Evolutionary conservation across 2,113 vertebrate genomes (phyloP).

Genomic region (Amia ocellicauda): DNA sequence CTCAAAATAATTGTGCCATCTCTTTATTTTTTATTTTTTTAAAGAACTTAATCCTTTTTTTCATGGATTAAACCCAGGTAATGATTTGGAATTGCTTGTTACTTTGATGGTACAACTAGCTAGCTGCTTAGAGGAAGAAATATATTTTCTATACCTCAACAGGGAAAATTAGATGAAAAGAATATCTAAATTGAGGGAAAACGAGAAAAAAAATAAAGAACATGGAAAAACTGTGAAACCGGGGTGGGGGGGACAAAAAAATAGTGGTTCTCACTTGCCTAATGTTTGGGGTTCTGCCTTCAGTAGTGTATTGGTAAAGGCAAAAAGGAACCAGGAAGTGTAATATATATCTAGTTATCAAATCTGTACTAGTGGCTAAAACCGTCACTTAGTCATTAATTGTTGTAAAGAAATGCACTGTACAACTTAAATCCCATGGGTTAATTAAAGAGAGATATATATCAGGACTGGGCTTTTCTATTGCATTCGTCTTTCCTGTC

Average conservation of each 20-base stretch:
- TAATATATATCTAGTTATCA: constrained; percentile 60
- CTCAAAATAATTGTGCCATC: constrained; percentile 65
- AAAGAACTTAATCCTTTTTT: constrained; percentile 36
- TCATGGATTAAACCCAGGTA: constrained; percentile 46
- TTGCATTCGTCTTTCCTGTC: no score
- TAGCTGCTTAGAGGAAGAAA: constrained; percentile 54
- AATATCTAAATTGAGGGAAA: constrained; percentile 26
- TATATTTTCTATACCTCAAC: constrained; percentile 41
- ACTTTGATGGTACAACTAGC: constrained; percentile 53
- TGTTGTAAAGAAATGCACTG: constrained; percentile 77
- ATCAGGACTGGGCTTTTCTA: no score
- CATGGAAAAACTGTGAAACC: constrained; percentile 31
- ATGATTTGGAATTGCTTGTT: constrained; percentile 51
- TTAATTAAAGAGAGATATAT: constrained; percentile 63
- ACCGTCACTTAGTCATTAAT: constrained; percentile 63
- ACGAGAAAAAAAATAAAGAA: no score
- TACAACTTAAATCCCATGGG: constrained; percentile 68
- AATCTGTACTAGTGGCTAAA: constrained; percentile 65
- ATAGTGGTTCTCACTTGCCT: constrained; percentile 36
- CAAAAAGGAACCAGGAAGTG: constrained; percentile 53
- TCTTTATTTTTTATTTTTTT: constrained; percentile 41
- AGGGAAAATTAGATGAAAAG: constrained; percentile 28
- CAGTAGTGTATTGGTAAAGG: constrained; percentile 55
- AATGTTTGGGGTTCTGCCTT: constrained; percentile 41
- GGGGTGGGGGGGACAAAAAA: constrained; percentile 40